Percentiles rank a stretch among this genome's conserved stretches.
phyloP scores from a whole-genome alignment of 2,888 invertebrate genomes.

The Electrophaes corylata region DNA sequence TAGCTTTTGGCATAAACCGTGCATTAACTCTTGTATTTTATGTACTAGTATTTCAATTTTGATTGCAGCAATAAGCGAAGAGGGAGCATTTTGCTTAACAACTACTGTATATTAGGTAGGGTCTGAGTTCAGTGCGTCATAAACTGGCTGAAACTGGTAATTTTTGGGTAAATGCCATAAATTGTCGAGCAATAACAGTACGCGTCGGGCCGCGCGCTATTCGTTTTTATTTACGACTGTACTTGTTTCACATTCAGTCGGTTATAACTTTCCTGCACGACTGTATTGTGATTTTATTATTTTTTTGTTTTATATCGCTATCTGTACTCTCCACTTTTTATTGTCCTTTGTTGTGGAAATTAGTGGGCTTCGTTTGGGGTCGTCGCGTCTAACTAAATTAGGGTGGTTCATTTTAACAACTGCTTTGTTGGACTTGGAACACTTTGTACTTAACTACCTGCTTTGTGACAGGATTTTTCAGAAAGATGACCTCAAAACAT shows the following conservation, averaged over 20 bases:
- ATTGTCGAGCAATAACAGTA: conserved; percentile 74
- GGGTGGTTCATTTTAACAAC: conserved; percentile 33
- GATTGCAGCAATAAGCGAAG: conserved; percentile 43
- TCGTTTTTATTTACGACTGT: conserved; percentile 80
- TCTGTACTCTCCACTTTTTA: conserved; percentile 64
- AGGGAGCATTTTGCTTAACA: conserved; percentile 44
- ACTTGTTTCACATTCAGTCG: conserved; percentile 79
- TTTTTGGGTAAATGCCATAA: conserved; percentile 76
- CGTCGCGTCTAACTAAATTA: conserved; percentile 39
- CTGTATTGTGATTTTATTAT: conserved; percentile 75
- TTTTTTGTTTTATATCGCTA: conserved; percentile 61
- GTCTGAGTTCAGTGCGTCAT: conserved; percentile 61
- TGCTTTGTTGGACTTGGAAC: conserved; percentile 16
- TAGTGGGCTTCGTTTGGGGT: conserved; percentile 47
- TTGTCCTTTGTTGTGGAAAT: conserved; percentile 70
- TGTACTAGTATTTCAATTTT: conserved; percentile 43
- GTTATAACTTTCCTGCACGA: conserved; percentile 75
- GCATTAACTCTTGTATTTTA: conserved; percentile 37
- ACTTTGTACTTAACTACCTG: conserved; percentile 12
- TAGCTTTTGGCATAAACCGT: conserved; percentile 25
- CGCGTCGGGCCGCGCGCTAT: conserved; percentile 74
- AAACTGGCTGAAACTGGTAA: conserved; percentile 69
- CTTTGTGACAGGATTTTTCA: not conserved
- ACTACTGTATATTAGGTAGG: conserved; percentile 44
- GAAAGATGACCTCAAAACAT: not conserved